Percentiles rank a stretch among this genome's conserved stretches.
Conservation (phyloP, 2,113 vertebrate species). For the Ranitomeya imitator region DNA sequence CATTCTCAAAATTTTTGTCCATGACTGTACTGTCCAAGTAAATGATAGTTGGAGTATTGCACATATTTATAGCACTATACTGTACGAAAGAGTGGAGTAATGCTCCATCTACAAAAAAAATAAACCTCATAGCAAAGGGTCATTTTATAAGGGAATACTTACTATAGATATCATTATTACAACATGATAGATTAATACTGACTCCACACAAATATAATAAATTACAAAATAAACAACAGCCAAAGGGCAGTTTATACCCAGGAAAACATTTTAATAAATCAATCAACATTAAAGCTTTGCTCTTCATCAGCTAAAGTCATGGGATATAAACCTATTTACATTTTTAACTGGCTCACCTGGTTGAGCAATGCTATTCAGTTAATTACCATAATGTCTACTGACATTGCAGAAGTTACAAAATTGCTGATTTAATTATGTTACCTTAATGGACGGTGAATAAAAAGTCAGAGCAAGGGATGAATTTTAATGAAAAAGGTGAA, state of each 20-base stretch:
- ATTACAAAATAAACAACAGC: slow-evolving; percentile 58
- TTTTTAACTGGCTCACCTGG: slow-evolving; percentile 66
- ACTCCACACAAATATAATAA: slow-evolving; percentile 55
- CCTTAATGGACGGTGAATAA: slow-evolving; percentile 56
- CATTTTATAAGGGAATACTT: background rate
- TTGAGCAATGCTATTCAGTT: slow-evolving; percentile 63
- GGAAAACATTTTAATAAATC: slow-evolving; percentile 67
- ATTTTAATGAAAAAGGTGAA: slow-evolving; percentile 48
- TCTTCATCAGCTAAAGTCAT: slow-evolving; percentile 64
- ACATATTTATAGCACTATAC: background rate
- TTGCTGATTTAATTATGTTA: slow-evolving; percentile 61
- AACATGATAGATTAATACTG: background rate
- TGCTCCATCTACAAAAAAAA: background rate
- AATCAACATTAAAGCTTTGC: slow-evolving; percentile 63
- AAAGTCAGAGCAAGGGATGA: slow-evolving; percentile 37
- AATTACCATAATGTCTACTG: slow-evolving; percentile 60
- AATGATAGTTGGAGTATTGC: background rate
- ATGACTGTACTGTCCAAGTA: too few species aligned
- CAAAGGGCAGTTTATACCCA: slow-evolving; percentile 62
- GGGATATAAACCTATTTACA: slow-evolving; percentile 61
- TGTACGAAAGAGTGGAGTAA: background rate
- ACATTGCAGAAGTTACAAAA: slow-evolving; percentile 63
- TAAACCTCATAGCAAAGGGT: background rate
- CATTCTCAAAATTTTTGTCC: too few species aligned
- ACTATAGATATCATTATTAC: background rate